These are phyloP conservation scores for Pipistrellus pipistrellus DNA, from an alignment of 2,797 vertebrate species.

Conservation along the genomic window DNA sequence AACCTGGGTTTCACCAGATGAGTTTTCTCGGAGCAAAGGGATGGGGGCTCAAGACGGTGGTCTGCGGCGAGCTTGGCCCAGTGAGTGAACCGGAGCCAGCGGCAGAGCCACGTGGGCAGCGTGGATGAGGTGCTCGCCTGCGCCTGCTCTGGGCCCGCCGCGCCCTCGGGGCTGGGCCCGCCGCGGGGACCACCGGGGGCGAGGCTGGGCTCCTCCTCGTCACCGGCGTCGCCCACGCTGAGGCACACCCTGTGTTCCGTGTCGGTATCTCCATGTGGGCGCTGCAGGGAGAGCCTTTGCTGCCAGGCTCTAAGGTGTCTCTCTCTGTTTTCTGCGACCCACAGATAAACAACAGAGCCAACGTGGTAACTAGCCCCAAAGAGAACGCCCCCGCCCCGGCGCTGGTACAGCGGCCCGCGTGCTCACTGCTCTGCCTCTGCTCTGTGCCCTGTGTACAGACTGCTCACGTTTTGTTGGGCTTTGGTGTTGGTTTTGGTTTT, in stretches of 20 bases:
- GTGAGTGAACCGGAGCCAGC: too few species aligned
- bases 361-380: slow-evolving; percentile 99
- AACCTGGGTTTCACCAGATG: not conserved
- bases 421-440: not conserved
- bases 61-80: not conserved
- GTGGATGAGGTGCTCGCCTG: too few species aligned
- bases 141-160: too few species aligned
- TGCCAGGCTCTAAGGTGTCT: slow-evolving; percentile 88
- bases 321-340: slow-evolving; percentile 94
- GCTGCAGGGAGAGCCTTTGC: slow-evolving; percentile 81
- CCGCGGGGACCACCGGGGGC: too few species aligned
- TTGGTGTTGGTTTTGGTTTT: slow-evolving; percentile 75
- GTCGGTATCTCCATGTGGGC: slow-evolving; percentile 84
- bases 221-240: not conserved
- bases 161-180: not conserved
- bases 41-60: slow-evolving; percentile 30
- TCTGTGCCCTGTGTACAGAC: not conserved
- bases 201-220: not conserved
- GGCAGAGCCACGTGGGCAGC: too few species aligned
- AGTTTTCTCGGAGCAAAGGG: slow-evolving; percentile 29
- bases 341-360: slow-evolving; percentile 99
- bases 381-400: slow-evolving; percentile 95
- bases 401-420: slow-evolving; percentile 94
- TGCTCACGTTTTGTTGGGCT: slow-evolving; percentile 44
- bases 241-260: slow-evolving; percentile 79